Conservation (phyloP, 1,140 invertebrate genomes). For the Euwallacea similis region DNA sequence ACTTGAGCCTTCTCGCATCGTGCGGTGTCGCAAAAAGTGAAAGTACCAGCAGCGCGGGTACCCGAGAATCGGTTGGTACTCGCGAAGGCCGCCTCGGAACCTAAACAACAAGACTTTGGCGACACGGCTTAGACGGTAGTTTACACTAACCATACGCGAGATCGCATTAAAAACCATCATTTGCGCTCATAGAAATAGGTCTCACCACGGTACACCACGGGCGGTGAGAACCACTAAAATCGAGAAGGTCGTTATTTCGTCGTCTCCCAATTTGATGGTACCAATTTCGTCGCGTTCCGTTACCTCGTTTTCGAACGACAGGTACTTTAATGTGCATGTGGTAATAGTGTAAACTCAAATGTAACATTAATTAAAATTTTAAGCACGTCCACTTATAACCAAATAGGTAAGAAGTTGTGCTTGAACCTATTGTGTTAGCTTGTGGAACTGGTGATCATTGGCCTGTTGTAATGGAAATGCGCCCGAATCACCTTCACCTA, state of each 20-base stretch:
- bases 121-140: constrained; percentile 26
- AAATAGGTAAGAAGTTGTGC: constrained; percentile 18
- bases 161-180: constrained; percentile 20
- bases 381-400: constrained; percentile 6
- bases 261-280: background rate
- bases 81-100: constrained; percentile 28
- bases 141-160: constrained; percentile 30
- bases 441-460: background rate
- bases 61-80: constrained; percentile 13
- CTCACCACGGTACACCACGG: background rate
- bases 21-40: constrained; percentile 23
- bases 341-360: constrained; percentile 20
- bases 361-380: constrained; percentile 14
- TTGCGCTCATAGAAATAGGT: constrained; percentile 11
- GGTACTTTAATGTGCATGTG: constrained; percentile 27
- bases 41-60: constrained; percentile 19
- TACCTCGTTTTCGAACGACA: background rate
- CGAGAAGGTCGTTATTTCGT: constrained; percentile 11
- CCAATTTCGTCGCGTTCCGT: background rate
- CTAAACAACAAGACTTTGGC: constrained; percentile 18
- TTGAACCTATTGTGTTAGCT: background rate
- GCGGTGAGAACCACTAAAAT: constrained; percentile 15
- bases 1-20: background rate
- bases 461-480: background rate
- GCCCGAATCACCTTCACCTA: background rate